Base-by-base conservation (phyloP, 35 echinoderm and acorn worm genomes). In the Diadema setosum region DNA sequence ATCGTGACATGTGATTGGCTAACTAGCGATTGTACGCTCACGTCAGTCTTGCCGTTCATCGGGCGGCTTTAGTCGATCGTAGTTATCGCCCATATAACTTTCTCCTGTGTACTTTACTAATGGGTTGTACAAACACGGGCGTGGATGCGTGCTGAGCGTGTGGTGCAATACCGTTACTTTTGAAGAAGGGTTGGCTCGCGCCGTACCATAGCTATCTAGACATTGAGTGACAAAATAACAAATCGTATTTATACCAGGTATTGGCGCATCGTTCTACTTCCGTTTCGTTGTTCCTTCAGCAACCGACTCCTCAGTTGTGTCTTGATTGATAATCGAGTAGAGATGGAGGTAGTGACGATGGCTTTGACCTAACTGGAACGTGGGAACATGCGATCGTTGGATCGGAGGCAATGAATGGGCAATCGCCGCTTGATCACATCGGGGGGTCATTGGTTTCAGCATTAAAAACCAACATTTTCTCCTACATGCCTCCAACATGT, bases 51-150 rank as follows among this genome's bases (percentile, higher is more conserved):
- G 63, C 63, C 27, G 63, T 67, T 67, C 63, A 67, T 26, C 63
- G 63, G 63, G 63, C 20, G 37, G 63, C 37, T n/a, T 67, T 34
- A 26, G 63, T 67, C 63, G 37, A 39, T 78, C n/a, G n/a, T n/a
- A 78, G 35, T 76, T 41, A 78, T 44, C 73, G 37, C 73, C n/a
- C 73, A 43, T 76, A 76, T 76, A 78, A 78, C 73, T 78, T 41
- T 39, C 73, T 78, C 63, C 33, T 78, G 70, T 76, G 70, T 76
- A 76, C 70, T 76, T 76, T 43, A 44, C 73, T 78, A 78, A 78
- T 78, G 73, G 73, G 24, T 44, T 41, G 44, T 78, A 44, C 73
- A 78, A 78, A 78, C 73, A 42, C 35, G 44, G 27, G 40, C 21
- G 73, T n/a, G 25, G 39, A 41, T 78, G 40, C 73, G 40, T 44